Evolutionary conservation across 2,888 invertebrate species (phyloP).

Genomic region (Congeria kusceri): DNA sequence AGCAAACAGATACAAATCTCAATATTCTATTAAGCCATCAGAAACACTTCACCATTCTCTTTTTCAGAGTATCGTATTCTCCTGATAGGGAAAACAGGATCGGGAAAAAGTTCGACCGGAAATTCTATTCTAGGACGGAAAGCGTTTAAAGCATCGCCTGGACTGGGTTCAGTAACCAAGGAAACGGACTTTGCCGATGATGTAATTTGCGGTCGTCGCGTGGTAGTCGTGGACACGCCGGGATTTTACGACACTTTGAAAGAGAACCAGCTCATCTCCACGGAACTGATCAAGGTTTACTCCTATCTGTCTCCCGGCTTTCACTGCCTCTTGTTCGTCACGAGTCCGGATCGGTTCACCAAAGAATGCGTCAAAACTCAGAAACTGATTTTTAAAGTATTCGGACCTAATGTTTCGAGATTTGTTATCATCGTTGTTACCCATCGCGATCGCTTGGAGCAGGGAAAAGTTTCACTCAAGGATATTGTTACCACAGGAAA

Average conservation of each 20-base stretch:
- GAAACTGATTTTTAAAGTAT: conserved; percentile 26
- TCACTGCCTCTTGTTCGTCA: conserved; percentile 33
- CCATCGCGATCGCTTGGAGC: conserved; percentile 4
- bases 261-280: conserved; percentile 20
- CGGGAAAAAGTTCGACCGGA: conserved; percentile 48
- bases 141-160: conserved; percentile 12
- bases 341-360: conserved; percentile 37
- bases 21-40: too few species aligned
- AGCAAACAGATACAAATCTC: too few species aligned
- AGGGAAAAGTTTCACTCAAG: conserved; percentile 1
- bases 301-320: conserved; percentile 35
- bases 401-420: conserved; percentile 19
- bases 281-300: conserved; percentile 27
- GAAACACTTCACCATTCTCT: too few species aligned
- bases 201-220: conserved; percentile 8
- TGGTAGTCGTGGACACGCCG: conserved; percentile 47
- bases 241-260: conserved; percentile 43
- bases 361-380: conserved; percentile 28
- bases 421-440: conserved; percentile 35
- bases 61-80: conserved; percentile 32
- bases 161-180: conserved; percentile 18
- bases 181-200: conserved; percentile 14
- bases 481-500: conserved; percentile 13
- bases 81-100: conserved; percentile 38
- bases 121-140: conserved; percentile 33